Evolutionary conservation across 2,113 vertebrate genomes (phyloP), one percentile per base, ranked within the genome.

Genomic region (Aptenodytes patagonicus): DNA sequence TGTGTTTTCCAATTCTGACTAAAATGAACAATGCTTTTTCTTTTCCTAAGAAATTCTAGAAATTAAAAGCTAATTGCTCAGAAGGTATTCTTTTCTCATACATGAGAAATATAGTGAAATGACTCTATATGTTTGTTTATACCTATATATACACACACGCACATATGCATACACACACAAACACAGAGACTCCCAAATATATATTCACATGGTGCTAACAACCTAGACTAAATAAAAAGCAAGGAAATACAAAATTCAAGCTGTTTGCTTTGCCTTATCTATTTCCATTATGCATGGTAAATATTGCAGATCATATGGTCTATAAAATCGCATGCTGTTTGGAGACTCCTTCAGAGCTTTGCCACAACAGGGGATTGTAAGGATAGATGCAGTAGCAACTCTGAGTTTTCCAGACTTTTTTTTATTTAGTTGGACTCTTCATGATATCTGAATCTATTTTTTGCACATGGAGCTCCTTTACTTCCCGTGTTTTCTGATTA

Each of bases 271-370:
- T 95, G 86, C 92, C 92, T 96, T 96, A 94, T 97, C 92, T 97
- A 6, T 95, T 96, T 95, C 93, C 70, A 97, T 97, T 94, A 95
- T 95, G 96, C 87, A 94, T 97, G 89, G 91, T 92, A 97, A 97
- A 97, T 97, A 95, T 84, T 96, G 89, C 96, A 97, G 93, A 96
- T 97, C 94, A 97, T 95, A 95, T 95, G 95, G 96, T 89, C 96
- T 79, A 49, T 78, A 84, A 96, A 97, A 95, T 72, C 58, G 4
- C 95, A 88, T 24, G 80, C 94, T 95, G 95, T 40, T 97, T 93
- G 89, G 92, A 95, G 89, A 18, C 80, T 92, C 58, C 76, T 92
- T 78, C 94, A 68, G 90, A 96, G 94, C 55, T 95, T 76, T 89
- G 47, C 91, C 94, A 46, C 96, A 72, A 87, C 89, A 72, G 83